Conservation (phyloP, 2,113 vertebrate genomes). For the Coryphaenoides rupestris region DNA sequence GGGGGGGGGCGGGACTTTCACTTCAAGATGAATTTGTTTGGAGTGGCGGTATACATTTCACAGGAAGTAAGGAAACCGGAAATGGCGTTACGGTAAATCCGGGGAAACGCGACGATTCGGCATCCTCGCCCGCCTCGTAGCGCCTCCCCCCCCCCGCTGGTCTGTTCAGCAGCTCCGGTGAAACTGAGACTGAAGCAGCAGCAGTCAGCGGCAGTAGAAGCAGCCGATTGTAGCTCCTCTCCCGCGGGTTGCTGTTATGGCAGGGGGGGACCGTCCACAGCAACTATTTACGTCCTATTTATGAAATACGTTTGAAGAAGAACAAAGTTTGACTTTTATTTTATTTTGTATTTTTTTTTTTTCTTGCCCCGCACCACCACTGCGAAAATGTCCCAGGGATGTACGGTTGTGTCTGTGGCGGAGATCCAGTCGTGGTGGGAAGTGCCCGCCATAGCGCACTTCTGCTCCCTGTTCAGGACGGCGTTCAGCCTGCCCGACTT, state of each 20-base stretch:
- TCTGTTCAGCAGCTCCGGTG: constrained; percentile 65
- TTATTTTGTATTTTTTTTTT: too few relatives aligned
- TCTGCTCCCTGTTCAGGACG: constrained; percentile 94
- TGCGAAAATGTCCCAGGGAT: constrained; percentile 77
- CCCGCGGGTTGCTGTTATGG: constrained; percentile 67
- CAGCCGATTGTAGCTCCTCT: constrained; percentile 65
- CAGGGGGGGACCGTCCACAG: constrained; percentile 36
- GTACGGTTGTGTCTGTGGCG: constrained; percentile 79
- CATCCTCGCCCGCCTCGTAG: too few relatives aligned
- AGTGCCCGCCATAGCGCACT: constrained; percentile 96
- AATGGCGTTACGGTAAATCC: too few relatives aligned
- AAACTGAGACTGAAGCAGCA: constrained; percentile 68
- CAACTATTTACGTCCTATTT: constrained; percentile 58
- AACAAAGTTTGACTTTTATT: too few relatives aligned
- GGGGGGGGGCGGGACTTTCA: too few relatives aligned
- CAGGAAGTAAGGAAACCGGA: too few relatives aligned
- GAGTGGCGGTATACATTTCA: too few relatives aligned
- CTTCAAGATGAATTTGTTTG: too few relatives aligned
- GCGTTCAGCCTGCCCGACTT: constrained; percentile 93
- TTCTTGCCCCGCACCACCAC: too few relatives aligned
- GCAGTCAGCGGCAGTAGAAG: too few relatives aligned
- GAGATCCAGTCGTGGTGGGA: constrained; percentile 95
- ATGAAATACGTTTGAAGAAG: constrained; percentile 40
- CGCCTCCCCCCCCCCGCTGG: too few relatives aligned
- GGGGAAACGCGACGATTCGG: too few relatives aligned